phyloP scores from a whole-genome alignment of 2,888 invertebrate genomes.

The Eumerus sabulonum region DNA sequence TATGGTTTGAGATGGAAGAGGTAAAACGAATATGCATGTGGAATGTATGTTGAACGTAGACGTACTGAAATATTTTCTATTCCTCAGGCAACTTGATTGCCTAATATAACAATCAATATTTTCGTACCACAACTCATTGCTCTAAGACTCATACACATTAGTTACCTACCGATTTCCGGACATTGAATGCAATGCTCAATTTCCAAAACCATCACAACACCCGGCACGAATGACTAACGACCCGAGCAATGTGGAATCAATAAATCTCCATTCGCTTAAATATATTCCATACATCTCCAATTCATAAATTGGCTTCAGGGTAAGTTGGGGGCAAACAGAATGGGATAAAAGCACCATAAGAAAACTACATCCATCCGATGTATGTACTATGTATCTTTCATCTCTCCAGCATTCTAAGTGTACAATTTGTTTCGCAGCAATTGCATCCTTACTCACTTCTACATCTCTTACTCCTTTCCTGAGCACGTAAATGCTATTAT shows the following conservation, averaged over 20 bases:
- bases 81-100: no score
- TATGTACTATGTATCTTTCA: conserved; percentile 27
- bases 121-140: no score
- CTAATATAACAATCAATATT: no score
- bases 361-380: neutral
- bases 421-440: conserved; percentile 47
- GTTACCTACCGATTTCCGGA: no score
- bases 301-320: conserved; percentile 35
- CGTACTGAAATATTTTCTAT: no score
- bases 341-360: neutral
- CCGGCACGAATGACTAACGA: conserved; percentile 22
- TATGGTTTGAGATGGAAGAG: no score
- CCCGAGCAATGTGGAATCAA: neutral
- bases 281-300: conserved; percentile 29
- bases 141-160: no score
- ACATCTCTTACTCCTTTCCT: conserved; percentile 23
- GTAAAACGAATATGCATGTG: no score
- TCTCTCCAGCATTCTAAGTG: conserved; percentile 16
- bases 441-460: conserved; percentile 22
- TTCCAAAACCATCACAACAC: conserved; percentile 18
- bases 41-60: no score
- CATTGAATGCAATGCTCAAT: neutral
- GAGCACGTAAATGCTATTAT: conserved; percentile 52
- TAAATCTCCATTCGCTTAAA: conserved; percentile 26
- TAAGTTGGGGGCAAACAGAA: neutral